phyloP scores from a whole-genome alignment of 2,113 vertebrate species.

The Cyanistes caeruleus region DNA sequence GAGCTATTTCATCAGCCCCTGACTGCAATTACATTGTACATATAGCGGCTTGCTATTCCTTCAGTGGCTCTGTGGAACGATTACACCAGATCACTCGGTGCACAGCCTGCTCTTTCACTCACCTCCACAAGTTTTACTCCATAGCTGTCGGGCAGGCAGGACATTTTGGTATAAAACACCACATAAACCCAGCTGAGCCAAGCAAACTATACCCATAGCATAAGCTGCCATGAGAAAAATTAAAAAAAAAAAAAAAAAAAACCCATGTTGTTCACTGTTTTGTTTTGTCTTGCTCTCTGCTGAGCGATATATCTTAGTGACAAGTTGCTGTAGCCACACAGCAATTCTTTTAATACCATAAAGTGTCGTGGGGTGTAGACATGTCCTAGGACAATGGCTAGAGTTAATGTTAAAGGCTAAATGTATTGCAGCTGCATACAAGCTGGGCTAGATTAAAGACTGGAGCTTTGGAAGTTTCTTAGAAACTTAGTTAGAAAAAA shows the following conservation, averaged over 20 bases:
- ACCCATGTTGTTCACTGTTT: neutral
- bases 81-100: neutral
- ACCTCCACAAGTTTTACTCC: neutral
- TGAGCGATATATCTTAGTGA: neutral
- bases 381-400: slow-evolving; percentile 36
- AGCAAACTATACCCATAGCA: neutral
- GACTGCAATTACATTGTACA: neutral
- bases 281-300: neutral
- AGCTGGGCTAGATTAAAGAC: slow-evolving; percentile 40
- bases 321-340: neutral
- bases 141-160: neutral
- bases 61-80: rapidly evolving
- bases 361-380: neutral
- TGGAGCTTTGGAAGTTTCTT: neutral
- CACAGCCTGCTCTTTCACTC: neutral
- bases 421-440: slow-evolving; percentile 25
- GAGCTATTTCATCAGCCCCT: neutral
- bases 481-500: neutral
- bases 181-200: neutral
- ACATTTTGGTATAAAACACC: neutral
- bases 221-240: neutral
- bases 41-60: neutral
- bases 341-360: neutral
- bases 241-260: neutral
- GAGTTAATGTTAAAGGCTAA: slow-evolving; percentile 34